phyloP scores from a whole-genome alignment of 2,113 vertebrate species.

The Okapia johnstoni region DNA sequence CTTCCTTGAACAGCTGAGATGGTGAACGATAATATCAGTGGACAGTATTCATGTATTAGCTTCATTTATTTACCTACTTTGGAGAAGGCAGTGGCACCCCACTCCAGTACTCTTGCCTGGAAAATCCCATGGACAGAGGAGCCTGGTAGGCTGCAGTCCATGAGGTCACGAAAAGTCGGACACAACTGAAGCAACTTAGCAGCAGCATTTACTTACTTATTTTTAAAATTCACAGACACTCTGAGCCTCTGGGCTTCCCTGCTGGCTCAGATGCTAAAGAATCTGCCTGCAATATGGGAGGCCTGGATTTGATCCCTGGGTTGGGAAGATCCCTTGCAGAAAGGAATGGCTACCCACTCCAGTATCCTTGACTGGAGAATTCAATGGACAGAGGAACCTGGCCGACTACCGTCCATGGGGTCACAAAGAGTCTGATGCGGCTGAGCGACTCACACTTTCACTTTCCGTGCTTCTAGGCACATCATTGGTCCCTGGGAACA shows the following conservation, averaged over 20 bases:
- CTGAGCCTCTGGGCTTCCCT: background rate
- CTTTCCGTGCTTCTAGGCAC: background rate
- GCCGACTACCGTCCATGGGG: background rate
- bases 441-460: background rate
- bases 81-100: no score
- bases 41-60: background rate
- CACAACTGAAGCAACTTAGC: no score
- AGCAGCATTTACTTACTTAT: background rate
- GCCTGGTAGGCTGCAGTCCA: no score
- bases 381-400: background rate
- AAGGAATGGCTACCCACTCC: background rate
- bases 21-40: background rate
- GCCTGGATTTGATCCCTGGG: background rate
- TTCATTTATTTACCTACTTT: background rate
- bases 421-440: background rate
- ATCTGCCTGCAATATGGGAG: background rate
- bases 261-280: background rate
- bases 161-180: no score
- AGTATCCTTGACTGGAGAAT: background rate
- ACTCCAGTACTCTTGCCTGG: no score
- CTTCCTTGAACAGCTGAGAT: background rate
- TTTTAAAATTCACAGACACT: background rate
- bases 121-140: no score
- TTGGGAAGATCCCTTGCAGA: background rate
- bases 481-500: fast-evolving